Evolutionary conservation across 2,113 vertebrate genomes (phyloP), one percentile per base, ranked within the genome.

Genomic region (Lichenostomus cassidix): DNA sequence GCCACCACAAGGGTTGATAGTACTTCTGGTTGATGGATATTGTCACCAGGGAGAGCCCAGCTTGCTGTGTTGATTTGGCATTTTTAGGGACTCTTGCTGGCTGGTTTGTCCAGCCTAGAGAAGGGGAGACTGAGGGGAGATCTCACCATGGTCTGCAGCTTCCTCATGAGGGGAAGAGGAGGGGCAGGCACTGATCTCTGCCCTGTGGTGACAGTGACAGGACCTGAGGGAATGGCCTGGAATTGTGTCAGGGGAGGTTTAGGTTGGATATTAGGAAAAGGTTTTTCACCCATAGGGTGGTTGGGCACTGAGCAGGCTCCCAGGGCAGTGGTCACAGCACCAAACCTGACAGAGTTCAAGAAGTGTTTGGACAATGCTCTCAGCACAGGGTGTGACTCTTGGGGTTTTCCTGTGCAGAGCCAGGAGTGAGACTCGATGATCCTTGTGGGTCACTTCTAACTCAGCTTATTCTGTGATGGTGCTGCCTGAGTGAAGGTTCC

Each of bases 31-130:
- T 81, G n/a, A n/a, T 67, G 39, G 27, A 28, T 77, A 50, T 67
- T 81, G n/a, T 44, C 24, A 83, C 4, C 16, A 50, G 28, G 22
- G 56, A 83, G 24, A 37, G 37, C 24, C 10, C 5, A 2, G 6
- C 13, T 69, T 88, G 20, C 23, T 81, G 33, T 41, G 17, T 22
- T 29, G 29, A 29, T 67, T 15, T 0, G 4, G 31, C 0, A 2
- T 59, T 89, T 81, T 67, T 55, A 44, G 44, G 65, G 17, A 33
- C 8, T 73, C 37, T 4, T 77, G 41, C 10, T 62, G 21, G 15
- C 19, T 24, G n/a, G 25, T 69, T 47, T 63, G 41, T 44, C 63
- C 79, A 56, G 15, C 6, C 42, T 56, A 14, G 31, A 63, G 79
- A 50, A 70, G 31, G 18, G 15, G 47, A 56, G 18, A 37, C 12